phyloP scores from a whole-genome alignment of 2,113 vertebrate species.

The Albula goreensis region DNA sequence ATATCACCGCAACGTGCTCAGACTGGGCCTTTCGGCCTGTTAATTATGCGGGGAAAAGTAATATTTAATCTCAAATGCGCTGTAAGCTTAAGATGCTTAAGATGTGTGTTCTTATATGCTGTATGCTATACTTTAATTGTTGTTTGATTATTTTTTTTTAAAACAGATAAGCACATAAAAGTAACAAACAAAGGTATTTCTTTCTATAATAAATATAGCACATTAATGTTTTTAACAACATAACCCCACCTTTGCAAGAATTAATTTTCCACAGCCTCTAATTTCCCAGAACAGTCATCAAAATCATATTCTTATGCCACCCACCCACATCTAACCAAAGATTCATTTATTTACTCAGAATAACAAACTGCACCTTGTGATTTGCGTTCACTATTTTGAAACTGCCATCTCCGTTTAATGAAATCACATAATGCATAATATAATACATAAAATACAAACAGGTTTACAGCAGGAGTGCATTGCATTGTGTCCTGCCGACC shows the following conservation, averaged over 20 bases:
- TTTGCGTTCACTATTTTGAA: neutral
- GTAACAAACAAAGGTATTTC: too few relatives aligned
- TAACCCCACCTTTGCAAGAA: neutral
- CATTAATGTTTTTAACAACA: too few relatives aligned
- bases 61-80: neutral
- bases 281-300: neutral
- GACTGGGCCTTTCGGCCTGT: neutral
- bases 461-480: too few relatives aligned
- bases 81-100: neutral
- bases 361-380: neutral
- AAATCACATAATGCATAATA: too few relatives aligned
- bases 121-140: too few relatives aligned
- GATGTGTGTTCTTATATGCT: too few relatives aligned
- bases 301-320: constrained; percentile 10
- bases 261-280: neutral
- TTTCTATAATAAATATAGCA: too few relatives aligned
- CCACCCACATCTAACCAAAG: neutral
- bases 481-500: too few relatives aligned
- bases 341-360: neutral
- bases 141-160: too few relatives aligned
- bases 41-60: neutral
- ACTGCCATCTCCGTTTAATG: neutral
- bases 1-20: neutral
- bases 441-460: too few relatives aligned
- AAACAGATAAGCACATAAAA: too few relatives aligned